phyloP scores from a whole-genome alignment of 2,113 vertebrate genomes.

The Sclerurus mexicanus region DNA sequence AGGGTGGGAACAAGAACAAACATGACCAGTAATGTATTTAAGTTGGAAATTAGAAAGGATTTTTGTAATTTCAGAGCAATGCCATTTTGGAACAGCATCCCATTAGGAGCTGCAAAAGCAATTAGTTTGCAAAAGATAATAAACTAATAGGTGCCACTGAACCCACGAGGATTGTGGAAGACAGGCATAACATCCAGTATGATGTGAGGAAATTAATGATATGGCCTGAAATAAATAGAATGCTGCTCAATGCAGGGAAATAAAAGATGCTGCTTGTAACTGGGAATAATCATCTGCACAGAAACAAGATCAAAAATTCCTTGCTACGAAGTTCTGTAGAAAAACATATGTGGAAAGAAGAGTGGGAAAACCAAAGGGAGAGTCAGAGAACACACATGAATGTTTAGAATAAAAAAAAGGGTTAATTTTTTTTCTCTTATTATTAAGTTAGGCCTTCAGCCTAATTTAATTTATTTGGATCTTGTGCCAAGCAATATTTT shows the following conservation, averaged over 20 bases:
- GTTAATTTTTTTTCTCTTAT: not conserved
- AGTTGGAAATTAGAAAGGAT: conserved; percentile 8
- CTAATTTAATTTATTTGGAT: not conserved
- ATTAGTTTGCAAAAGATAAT: conserved; percentile 28
- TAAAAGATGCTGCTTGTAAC: not conserved
- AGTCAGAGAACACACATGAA: not conserved
- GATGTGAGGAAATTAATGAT: conserved; percentile 1
- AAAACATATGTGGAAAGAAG: not conserved
- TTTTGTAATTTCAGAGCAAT: not conserved
- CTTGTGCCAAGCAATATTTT: not conserved
- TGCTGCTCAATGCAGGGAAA: not conserved
- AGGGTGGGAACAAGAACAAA: not conserved
- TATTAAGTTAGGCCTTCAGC: not conserved
- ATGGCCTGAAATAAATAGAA: not conserved
- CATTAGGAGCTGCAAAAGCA: not conserved
- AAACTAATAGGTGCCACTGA: not conserved
- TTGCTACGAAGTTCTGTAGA: not conserved
- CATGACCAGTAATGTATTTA: conserved; percentile 51
- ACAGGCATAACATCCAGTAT: not conserved
- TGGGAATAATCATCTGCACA: not conserved
- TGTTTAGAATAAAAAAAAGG: not conserved
- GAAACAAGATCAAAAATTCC: not conserved
- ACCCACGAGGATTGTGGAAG: not conserved
- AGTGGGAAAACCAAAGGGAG: not conserved
- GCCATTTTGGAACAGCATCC: not conserved